These are phyloP conservation scores for Orthonevra nobilis DNA, from an alignment of 2,888 invertebrate species.

Conservation along the genomic window DNA sequence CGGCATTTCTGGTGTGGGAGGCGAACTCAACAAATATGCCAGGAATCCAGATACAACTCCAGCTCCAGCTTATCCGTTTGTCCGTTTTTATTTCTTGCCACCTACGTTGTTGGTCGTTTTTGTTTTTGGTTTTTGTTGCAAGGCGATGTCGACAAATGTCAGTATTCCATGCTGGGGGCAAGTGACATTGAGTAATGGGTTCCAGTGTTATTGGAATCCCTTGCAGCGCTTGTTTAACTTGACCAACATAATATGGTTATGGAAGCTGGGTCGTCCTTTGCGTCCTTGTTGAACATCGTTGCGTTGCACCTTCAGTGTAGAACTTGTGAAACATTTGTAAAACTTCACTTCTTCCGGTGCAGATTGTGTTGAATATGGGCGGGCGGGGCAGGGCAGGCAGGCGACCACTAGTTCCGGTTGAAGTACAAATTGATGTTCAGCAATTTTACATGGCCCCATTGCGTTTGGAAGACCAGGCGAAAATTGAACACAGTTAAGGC, in stretches of 20 bases:
- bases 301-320: background rate
- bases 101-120: too few relatives aligned
- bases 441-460: conserved; percentile 26
- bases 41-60: too few relatives aligned
- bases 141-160: conserved; percentile 50
- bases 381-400: background rate
- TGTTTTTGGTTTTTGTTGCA: conserved; percentile 1
- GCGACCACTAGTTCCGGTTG: conserved; percentile 1
- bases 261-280: background rate
- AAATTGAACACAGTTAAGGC: conserved; percentile 13
- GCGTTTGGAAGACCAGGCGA: conserved; percentile 13
- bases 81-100: too few relatives aligned
- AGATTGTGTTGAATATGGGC: background rate
- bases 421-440: conserved; percentile 43
- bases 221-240: conserved; percentile 5
- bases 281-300: too few relatives aligned
- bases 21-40: conserved; percentile 28
- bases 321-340: conserved; percentile 12
- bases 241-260: background rate
- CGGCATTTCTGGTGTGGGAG: too few relatives aligned
- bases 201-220: conserved; percentile 44
- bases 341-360: conserved; percentile 14
- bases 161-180: conserved; percentile 3
- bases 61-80: conserved; percentile 1
- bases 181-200: conserved; percentile 56